Evolutionary conservation across 1,140 invertebrate species (phyloP).

Genomic region (Dolichoris vasculosae): DNA sequence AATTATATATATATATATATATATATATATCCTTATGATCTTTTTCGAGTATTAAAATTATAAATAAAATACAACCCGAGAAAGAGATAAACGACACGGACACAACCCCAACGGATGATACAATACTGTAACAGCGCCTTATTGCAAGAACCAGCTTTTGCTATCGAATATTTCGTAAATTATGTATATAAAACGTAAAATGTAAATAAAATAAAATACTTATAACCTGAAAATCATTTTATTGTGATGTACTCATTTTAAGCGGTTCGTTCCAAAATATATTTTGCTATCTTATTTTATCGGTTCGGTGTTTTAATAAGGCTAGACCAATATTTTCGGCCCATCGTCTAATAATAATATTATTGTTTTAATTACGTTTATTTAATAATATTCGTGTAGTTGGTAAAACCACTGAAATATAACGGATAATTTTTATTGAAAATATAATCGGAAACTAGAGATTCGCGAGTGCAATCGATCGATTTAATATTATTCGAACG

Average conservation of each 20-base stretch:
- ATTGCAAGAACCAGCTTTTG: constrained; percentile 41
- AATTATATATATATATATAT: not conserved
- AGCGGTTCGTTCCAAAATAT: not conserved
- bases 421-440: too few species aligned
- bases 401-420: too few species aligned
- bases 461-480: too few species aligned
- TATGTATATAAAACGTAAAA: constrained; percentile 18
- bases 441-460: too few species aligned
- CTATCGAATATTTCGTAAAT: constrained; percentile 34
- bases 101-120: not conserved
- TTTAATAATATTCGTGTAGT: too few species aligned
- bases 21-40: not conserved
- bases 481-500: too few species aligned
- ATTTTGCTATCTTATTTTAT: not conserved
- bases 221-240: not conserved
- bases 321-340: too few species aligned
- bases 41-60: not conserved
- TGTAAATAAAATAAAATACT: constrained; percentile 29
- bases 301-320: too few species aligned
- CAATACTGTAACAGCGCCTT: constrained; percentile 30
- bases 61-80: not conserved
- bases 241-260: too few species aligned
- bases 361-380: too few species aligned
- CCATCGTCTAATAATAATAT: too few species aligned
- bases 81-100: not conserved